Percentiles rank a stretch among this genome's conserved stretches.
phyloP scores from a whole-genome alignment of 2,888 invertebrate species.

The Alcis repandata region DNA sequence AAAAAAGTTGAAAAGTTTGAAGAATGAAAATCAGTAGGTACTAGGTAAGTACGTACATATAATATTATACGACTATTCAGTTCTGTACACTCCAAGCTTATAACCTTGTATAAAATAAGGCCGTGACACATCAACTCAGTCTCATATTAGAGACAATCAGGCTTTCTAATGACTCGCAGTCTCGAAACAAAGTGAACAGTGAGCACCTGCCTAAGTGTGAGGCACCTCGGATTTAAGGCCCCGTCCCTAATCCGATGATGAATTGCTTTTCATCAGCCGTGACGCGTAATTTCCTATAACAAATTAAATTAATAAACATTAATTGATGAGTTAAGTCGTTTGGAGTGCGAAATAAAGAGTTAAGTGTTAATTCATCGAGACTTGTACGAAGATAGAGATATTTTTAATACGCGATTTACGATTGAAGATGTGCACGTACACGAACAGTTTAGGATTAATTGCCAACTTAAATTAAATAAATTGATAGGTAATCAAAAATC shows the following conservation, averaged over 20 bases:
- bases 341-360: slow-evolving; percentile 21
- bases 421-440: too few relatives aligned
- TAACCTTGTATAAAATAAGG: neutral
- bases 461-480: neutral
- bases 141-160: slow-evolving; percentile 8
- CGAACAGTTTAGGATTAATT: neutral
- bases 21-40: too few relatives aligned
- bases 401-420: slow-evolving; percentile 5
- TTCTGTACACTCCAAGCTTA: too few relatives aligned
- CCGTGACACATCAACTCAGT: slow-evolving; percentile 1
- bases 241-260: slow-evolving; percentile 35
- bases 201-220: neutral
- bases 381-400: neutral
- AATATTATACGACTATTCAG: too few relatives aligned
- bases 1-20: too few relatives aligned
- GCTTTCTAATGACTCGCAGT: slow-evolving; percentile 6
- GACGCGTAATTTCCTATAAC: slow-evolving; percentile 35
- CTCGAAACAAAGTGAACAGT: slow-evolving; percentile 15
- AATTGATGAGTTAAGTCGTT: slow-evolving; percentile 33
- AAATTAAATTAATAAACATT: slow-evolving; percentile 40
- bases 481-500: too few relatives aligned
- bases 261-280: slow-evolving; percentile 32
- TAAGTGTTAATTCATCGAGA: slow-evolving; percentile 9
- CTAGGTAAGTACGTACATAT: too few relatives aligned
- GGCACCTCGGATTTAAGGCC: slow-evolving; percentile 15